These are phyloP conservation scores for Heliconius congener DNA, from an alignment of 1,140 invertebrate species.

Conservation along the genomic window DNA sequence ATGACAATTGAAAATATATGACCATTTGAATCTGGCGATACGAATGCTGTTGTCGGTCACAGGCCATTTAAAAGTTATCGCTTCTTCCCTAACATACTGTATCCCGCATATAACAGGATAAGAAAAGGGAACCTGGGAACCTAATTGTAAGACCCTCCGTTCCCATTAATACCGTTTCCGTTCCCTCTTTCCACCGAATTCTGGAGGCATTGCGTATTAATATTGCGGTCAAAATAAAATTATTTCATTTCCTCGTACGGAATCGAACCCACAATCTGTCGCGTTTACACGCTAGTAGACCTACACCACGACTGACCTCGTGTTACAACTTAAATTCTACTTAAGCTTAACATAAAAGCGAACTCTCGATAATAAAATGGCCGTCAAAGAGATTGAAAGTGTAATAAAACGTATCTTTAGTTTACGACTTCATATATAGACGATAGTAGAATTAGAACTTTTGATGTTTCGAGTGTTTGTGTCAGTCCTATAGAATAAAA, in stretches of 20 bases:
- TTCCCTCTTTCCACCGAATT: too few relatives aligned
- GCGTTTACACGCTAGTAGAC: too few relatives aligned
- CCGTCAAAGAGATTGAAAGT: slow-evolving; percentile 29
- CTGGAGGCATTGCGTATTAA: too few relatives aligned
- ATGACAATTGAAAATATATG: background rate
- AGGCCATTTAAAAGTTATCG: background rate
- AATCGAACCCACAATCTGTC: too few relatives aligned
- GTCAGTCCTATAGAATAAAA: background rate
- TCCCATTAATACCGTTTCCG: too few relatives aligned
- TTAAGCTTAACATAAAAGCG: slow-evolving; percentile 8
- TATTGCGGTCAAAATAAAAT: too few relatives aligned
- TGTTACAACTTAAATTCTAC: slow-evolving; percentile 3
- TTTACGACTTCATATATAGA: slow-evolving; percentile 20
- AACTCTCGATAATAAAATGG: background rate
- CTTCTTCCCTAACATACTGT: background rate
- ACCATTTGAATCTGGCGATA: background rate
- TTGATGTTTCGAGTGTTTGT: background rate
- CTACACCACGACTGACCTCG: too few relatives aligned
- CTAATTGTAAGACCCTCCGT: too few relatives aligned
- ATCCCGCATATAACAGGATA: too few relatives aligned
- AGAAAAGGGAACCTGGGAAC: too few relatives aligned
- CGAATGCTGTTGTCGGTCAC: background rate
- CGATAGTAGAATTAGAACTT: background rate
- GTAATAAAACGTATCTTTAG: slow-evolving; percentile 26
- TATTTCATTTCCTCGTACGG: too few relatives aligned